Base-by-base conservation (phyloP, 2,113 vertebrate species). In the Leucosticte australis region DNA sequence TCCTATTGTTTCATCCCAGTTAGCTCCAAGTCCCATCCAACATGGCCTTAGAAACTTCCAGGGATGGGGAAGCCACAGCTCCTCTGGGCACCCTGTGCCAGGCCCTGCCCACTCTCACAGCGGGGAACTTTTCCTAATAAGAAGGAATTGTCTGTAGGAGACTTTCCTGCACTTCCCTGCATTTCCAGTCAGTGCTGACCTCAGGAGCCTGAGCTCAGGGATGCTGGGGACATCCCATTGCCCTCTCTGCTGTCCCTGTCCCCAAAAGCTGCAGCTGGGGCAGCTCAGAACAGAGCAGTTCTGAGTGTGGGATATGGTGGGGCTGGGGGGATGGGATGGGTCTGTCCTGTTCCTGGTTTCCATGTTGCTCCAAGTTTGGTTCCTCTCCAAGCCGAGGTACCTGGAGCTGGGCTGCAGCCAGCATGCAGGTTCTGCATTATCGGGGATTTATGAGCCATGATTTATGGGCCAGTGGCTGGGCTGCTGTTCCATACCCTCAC, bases 391-490 rank as follows among this genome's bases (percentile, higher is more conserved):
- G 77, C 47, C 0, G 13, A 53, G 70, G 77, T 96, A 96, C 95
- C 95, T 95, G 94, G 74, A 64, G 83, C 86, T 86, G 90, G 15
- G 83, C 65, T 9, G 52, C 79, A 81, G 92, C 92, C 89, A 87
- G 86, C 69, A 41, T 0, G 8, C 89, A 92, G 94, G 92, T 87
- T 89, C 18, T 89, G 94, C 94, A 82, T 94, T 95, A 87, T 91
- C 11, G 3, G 59, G 82, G 95, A 96, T 96, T 96, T 96, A 95
- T 88, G 95, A 95, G 87, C 77, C 94, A 93, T 91, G 96, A 97
- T 96, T 97, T 94, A 94, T 91, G 89, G 75, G 62, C 74, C 2
- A 12, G 89, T 74, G 83, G 91, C 92, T 77, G 83, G 33, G 81
- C 87, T 83, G 87, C 65, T 94, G 91, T 89, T 94, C 76, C 12